Percentiles rank a stretch among this genome's conserved stretches.
Evolutionary conservation across 2,113 vertebrate genomes (phyloP).

Genomic region (Eurypyga helias): DNA sequence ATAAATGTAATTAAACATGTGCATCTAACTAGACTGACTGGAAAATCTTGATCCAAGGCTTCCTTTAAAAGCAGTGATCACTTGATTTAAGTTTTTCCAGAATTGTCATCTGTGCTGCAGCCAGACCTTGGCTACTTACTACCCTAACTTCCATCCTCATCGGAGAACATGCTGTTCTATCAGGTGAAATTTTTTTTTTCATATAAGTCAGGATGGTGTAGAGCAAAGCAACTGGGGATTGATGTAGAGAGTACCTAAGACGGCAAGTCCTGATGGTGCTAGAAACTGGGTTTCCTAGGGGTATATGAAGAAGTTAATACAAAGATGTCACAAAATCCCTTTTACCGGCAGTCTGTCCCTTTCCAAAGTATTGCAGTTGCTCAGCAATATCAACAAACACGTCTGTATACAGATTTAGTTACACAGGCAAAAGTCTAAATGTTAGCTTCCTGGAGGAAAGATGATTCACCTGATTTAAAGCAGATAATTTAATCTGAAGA

Average conservation of each 20-base stretch:
- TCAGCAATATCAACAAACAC: conserved; percentile 12
- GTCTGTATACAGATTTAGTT: not conserved
- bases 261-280: not conserved
- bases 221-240: not conserved
- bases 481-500: conserved; percentile 24
- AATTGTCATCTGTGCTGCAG: not conserved
- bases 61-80: not conserved
- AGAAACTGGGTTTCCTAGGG: not conserved
- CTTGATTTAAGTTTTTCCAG: not conserved
- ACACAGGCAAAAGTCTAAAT: not conserved
- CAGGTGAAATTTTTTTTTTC: not conserved
- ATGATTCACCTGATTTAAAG: conserved; percentile 42
- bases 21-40: not conserved
- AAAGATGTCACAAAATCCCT: not conserved
- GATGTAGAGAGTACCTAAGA: not conserved
- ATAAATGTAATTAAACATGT: not conserved
- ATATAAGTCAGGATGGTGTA: not conserved
- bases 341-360: not conserved
- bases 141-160: not conserved
- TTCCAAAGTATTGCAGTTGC: not conserved
- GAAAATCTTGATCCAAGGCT: not conserved
- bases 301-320: not conserved
- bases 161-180: not conserved
- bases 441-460: conserved; percentile 15
- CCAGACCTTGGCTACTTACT: not conserved